Evolutionary conservation across 2,888 invertebrate species (phyloP), one percentile per base, ranked within the genome.

Genomic region (Platypus cylindrus): DNA sequence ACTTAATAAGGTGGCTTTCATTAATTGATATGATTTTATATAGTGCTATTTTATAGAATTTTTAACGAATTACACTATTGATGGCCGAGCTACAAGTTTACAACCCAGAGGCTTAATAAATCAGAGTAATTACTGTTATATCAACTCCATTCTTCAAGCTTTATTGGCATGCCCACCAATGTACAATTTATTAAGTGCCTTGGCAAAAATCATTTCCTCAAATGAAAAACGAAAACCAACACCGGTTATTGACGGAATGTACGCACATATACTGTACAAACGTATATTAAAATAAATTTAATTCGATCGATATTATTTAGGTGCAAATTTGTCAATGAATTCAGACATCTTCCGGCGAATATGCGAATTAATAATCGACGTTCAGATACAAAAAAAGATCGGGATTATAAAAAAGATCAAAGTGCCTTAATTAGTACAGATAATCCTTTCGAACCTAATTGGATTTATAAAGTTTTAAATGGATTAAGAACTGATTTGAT

Each of bases 101-200:
- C 72, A 83, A 52, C 93, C 94, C 0, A 75, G 94, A 32, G 95
- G 95, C 1, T 71, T 95, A 30, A 83, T 83, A 34, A 95, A 95
- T 62, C 78, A 83, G 45, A 87, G 87, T 44, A 95, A 94, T 65
- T 94, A 90, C 64, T 95, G 95, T 65, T 95, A 94, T 56, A 87
- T 94, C 42, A 95, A 95, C 63, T 85, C 94, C 13, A 91, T 90
- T 44, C 66, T 95, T 22, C 93, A 95, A 64, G 93, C 94, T 0
- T 64, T 95, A 47, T 70, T 94, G 17, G 91, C 90, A 9, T 95
- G 95, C 57, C 89, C 94, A 12, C 93, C 94, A 0, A 85, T 95
- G 64, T 93, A 89, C 61, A 91, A 94, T 64, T 69, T 95, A 55
- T 67, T 94, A 48, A 78, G 76, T 50, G 75, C 80, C 22, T 65